Evolutionary conservation across 2,113 vertebrate genomes (phyloP).

Genomic region (Emydocephalus ijimae): DNA sequence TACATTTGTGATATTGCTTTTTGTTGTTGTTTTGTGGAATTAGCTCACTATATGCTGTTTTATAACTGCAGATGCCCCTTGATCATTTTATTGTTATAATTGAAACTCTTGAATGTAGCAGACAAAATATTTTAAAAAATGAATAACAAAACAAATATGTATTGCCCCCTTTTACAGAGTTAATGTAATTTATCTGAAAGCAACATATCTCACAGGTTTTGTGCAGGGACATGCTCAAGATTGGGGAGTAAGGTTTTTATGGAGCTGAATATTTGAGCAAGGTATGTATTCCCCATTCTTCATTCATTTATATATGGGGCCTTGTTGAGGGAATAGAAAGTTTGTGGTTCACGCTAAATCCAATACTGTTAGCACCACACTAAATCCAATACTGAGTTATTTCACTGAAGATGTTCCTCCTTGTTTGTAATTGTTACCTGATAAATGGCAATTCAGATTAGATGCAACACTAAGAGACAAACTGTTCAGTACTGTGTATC

Average conservation of each 20-base stretch:
- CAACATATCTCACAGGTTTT: not conserved
- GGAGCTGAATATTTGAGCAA: not conserved
- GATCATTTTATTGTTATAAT: not conserved
- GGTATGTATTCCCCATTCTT: not conserved
- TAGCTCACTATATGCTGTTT: not conserved
- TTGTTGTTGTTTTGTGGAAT: not conserved
- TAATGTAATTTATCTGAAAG: not conserved
- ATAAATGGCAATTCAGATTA: not conserved
- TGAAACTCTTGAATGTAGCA: not conserved
- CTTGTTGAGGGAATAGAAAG: not conserved
- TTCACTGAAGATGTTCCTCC: not conserved
- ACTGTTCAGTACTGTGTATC: not conserved
- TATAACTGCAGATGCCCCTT: not conserved
- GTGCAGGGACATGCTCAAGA: not conserved
- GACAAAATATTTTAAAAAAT: not conserved
- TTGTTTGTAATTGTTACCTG: not conserved
- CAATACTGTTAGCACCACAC: not conserved
- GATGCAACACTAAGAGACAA: not conserved
- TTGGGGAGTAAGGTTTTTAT: not conserved
- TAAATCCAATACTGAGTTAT: not conserved
- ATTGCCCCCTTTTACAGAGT: not conserved
- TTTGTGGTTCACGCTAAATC: not conserved
- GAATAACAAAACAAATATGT: not conserved
- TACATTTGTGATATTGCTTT: not conserved
- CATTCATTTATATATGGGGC: not conserved